Evolutionary conservation across 2,113 vertebrate species (phyloP), one percentile per base, ranked within the genome.

Genomic region (Ifrita kowaldi): DNA sequence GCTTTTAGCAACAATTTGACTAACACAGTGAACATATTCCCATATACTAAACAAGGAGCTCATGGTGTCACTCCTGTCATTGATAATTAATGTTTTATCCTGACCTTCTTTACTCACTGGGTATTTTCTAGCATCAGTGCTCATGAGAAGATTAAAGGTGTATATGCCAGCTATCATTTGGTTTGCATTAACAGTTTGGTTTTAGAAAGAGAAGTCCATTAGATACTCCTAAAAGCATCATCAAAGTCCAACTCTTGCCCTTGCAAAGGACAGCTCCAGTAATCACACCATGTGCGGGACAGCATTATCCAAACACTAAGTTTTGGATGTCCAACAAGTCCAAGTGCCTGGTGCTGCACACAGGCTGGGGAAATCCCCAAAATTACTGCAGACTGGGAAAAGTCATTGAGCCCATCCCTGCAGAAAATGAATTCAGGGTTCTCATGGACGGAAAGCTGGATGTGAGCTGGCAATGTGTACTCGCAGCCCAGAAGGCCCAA

Each of bases 1-100:
- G 50, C 70, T 93, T 94, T 94, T 85, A 85, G 62, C 53, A 89
- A 30, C 20, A 73, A 42, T 89, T 95, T 87, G 67, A 69, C 30
- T 89, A 73, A 47, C 28, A 30, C 22, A 33, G 47, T 37, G 46
- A 91, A 41, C 33, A 60, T 32, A 35, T 68, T 82, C 22, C 10
- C 28, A 33, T 33, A 33, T 22, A 69, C 55, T 63, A 69, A 87
- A 84, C 18, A 67, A 92, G 49, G 17, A 84, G 44, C 17, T 82
- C 27, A 62, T 3, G 19, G 37, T 78, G 69, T 87, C 42, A 35
- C 42, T 80, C 80, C 42, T 3, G 4, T 79, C 26, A 49, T 7
- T 47, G 6, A 71, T 5, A 62, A 55, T 39, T 78, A 27, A 42
- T 52, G 44, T 86, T 83, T 84, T 67, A 85, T 47, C 21, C 76